Evolutionary conservation across 2,888 invertebrate genomes (phyloP).

Genomic region (Lithosia quadra): DNA sequence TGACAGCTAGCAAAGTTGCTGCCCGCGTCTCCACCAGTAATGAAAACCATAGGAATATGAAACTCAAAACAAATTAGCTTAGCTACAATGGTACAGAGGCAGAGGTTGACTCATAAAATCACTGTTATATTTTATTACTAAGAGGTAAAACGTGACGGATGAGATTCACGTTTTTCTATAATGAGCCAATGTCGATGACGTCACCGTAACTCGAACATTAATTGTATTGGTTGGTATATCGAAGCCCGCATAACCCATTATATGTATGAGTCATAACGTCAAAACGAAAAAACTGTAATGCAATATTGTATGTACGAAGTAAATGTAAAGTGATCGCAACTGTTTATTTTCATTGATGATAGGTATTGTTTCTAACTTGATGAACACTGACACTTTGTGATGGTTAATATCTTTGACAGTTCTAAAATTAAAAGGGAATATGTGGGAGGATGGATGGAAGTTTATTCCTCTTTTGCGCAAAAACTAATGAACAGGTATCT

Average conservation of each 20-base stretch:
- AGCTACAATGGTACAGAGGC: slow-evolving; percentile 17
- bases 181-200: slow-evolving; percentile 52
- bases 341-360: neutral
- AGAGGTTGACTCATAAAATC: slow-evolving; percentile 38
- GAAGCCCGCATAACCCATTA: slow-evolving; percentile 46
- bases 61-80: neutral
- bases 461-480: no score
- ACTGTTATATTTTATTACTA: slow-evolving; percentile 38
- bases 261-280: slow-evolving; percentile 45
- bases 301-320: slow-evolving; percentile 46
- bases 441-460: no score
- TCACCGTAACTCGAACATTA: slow-evolving; percentile 51
- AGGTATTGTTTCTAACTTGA: neutral
- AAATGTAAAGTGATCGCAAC: slow-evolving; percentile 19
- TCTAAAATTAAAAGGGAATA: no score
- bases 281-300: slow-evolving; percentile 31
- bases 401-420: no score
- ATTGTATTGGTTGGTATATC: slow-evolving; percentile 36
- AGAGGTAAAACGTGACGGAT: slow-evolving; percentile 48
- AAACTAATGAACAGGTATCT: no score
- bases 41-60: neutral
- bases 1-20: slow-evolving; percentile 8
- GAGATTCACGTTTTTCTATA: slow-evolving; percentile 45
- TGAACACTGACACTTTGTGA: no score
- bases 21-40: neutral